A percentile compares a stretch with the other conserved stretches of the same genome.
Conservation (phyloP, 1,140 invertebrate genomes). For the Ooceraea biroi region DNA sequence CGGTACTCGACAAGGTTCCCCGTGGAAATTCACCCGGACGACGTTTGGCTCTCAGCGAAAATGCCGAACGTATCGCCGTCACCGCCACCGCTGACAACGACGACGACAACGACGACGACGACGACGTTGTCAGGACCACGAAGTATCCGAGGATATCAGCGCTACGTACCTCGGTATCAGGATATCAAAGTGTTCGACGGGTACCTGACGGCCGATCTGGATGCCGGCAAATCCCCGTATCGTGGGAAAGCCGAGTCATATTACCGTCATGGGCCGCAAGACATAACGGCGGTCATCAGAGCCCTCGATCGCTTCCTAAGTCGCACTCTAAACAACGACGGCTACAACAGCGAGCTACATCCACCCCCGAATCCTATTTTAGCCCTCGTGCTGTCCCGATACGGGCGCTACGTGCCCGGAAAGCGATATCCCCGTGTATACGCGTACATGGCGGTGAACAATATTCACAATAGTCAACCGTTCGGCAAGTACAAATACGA, state of each 20-base stretch:
- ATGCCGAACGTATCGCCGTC: slow-evolving; percentile 23
- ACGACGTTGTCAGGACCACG: background rate
- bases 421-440: slow-evolving; percentile 86
- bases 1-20: slow-evolving; percentile 32
- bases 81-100: background rate
- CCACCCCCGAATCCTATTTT: slow-evolving; percentile 87
- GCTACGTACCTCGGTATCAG: slow-evolving; percentile 43
- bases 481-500: slow-evolving; percentile 87
- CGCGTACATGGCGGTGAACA: slow-evolving; percentile 88
- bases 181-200: slow-evolving; percentile 52
- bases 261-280: slow-evolving; percentile 67
- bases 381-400: slow-evolving; percentile 88
- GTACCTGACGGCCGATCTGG: slow-evolving; percentile 55
- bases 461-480: slow-evolving; percentile 89
- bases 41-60: slow-evolving; percentile 38
- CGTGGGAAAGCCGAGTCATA: slow-evolving; percentile 46
- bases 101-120: background rate
- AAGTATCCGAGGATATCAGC: slow-evolving; percentile 29
- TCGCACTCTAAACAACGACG: slow-evolving; percentile 66
- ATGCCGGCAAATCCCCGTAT: slow-evolving; percentile 49
- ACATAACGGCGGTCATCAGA: slow-evolving; percentile 68
- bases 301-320: slow-evolving; percentile 77
- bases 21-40: slow-evolving; percentile 26
- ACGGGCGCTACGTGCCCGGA: slow-evolving; percentile 87
- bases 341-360: slow-evolving; percentile 87